Percentiles rank a stretch among this genome's conserved stretches.
These are phyloP conservation scores for Cheilosia grossa DNA, from an alignment of 2,888 invertebrate species.

Conservation along the genomic window DNA sequence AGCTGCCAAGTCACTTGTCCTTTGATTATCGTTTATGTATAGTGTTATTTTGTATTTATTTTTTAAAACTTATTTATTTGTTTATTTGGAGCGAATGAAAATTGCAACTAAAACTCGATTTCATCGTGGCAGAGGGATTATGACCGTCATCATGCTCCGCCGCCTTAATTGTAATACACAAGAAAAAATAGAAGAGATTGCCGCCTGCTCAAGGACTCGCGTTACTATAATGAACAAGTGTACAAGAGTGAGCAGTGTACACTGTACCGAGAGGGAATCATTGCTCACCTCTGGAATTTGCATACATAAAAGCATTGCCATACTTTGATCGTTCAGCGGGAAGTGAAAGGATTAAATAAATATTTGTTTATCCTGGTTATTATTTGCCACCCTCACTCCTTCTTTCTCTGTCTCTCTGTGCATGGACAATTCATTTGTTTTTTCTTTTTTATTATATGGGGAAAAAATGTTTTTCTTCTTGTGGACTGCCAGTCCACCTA, in stretches of 20 bases:
- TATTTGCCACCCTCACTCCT: slow-evolving; percentile 44
- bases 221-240: not conserved
- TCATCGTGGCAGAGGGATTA: slow-evolving; percentile 68
- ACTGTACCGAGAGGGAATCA: slow-evolving; percentile 40
- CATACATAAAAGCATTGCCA: slow-evolving; percentile 54
- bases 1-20: slow-evolving; percentile 50
- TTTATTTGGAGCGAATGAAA: slow-evolving; percentile 65
- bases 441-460: slow-evolving; percentile 2
- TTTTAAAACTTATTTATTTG: slow-evolving; percentile 49
- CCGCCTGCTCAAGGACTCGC: slow-evolving; percentile 60
- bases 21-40: slow-evolving; percentile 66
- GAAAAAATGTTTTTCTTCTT: slow-evolving; percentile 26
- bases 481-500: slow-evolving; percentile 30
- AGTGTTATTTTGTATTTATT: not conserved
- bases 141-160: slow-evolving; percentile 70
- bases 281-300: slow-evolving; percentile 58
- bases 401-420: not conserved
- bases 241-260: not conserved
- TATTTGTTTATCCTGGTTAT: slow-evolving; percentile 73
- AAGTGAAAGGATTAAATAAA: slow-evolving; percentile 75
- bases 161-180: slow-evolving; percentile 70
- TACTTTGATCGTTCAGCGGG: slow-evolving; percentile 72
- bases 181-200: slow-evolving; percentile 13
- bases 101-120: slow-evolving; percentile 56
- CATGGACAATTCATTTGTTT: slow-evolving; percentile 32